phyloP scores from a whole-genome alignment of 2,113 vertebrate species.

The Cavia porcellus region DNA sequence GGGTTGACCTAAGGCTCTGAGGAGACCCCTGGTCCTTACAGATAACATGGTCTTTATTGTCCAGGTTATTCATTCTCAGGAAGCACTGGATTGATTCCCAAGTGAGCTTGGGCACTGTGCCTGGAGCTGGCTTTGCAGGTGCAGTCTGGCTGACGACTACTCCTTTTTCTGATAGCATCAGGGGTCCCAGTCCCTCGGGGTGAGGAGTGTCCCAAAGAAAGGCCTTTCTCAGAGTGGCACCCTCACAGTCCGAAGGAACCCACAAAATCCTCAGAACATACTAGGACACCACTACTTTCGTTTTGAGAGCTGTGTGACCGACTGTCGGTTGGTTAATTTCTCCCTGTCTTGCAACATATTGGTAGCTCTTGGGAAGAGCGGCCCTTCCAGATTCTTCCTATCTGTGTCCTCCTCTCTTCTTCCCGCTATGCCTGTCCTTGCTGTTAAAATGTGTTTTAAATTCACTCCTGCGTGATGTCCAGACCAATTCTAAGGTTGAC shows the following conservation, averaged over 20 bases:
- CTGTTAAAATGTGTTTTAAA: not conserved
- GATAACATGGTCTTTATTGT: not conserved
- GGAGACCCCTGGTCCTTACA: not conserved
- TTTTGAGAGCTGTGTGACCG: not conserved
- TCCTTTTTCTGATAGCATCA: not conserved
- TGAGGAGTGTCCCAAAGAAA: not conserved
- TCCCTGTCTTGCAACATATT: not conserved
- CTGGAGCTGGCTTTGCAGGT: not conserved
- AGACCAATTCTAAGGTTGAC: not conserved
- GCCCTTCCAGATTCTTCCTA: not conserved
- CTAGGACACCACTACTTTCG: not conserved
- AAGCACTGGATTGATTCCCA: no score
- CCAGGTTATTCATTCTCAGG: not conserved
- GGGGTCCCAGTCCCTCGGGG: not conserved
- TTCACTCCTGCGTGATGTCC: not conserved
- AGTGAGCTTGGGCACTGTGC: fast-evolving
- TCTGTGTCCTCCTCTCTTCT: not conserved
- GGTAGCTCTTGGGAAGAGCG: not conserved
- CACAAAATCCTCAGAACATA: no score
- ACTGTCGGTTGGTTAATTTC: fast-evolving
- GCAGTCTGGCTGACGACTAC: fast-evolving
- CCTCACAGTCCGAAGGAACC: not conserved
- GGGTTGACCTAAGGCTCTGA: not conserved
- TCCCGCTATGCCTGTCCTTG: not conserved
- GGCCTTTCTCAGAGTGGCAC: not conserved